Evolutionary conservation across 2,888 invertebrate species (phyloP).

Genomic region (Nymphalis c-album): DNA sequence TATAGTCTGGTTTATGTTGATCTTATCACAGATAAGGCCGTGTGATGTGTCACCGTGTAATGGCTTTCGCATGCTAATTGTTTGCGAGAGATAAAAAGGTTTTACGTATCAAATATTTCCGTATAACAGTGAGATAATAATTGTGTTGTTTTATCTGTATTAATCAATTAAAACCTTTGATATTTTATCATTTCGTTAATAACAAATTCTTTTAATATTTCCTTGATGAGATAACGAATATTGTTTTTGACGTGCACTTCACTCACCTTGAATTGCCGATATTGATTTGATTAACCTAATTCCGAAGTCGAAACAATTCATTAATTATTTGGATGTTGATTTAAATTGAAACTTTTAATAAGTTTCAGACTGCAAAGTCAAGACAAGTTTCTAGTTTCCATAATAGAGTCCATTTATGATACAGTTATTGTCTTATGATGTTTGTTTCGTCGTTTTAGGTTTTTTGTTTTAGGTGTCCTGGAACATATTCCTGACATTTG

Average conservation of each 20-base stretch:
- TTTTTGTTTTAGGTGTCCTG: too few relatives aligned
- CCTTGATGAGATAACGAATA: conserved; percentile 15
- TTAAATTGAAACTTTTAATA: too few relatives aligned
- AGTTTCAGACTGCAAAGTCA: too few relatives aligned
- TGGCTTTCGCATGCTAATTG: conserved; percentile 28
- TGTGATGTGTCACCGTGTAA: conserved; percentile 24
- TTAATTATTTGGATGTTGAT: too few relatives aligned
- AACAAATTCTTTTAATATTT: conserved; percentile 11
- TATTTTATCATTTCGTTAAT: conserved; percentile 14
- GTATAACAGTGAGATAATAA: background rate
- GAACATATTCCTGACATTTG: too few relatives aligned
- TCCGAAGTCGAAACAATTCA: too few relatives aligned
- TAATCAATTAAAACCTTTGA: conserved; percentile 19
- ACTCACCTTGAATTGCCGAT: too few relatives aligned
- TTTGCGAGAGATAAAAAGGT: conserved; percentile 25
- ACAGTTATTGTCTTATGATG: too few relatives aligned
- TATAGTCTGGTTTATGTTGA: conserved; percentile 18
- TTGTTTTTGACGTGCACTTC: conserved; percentile 1
- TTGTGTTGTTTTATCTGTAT: conserved; percentile 14
- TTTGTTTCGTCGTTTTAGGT: too few relatives aligned
- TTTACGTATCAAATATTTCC: conserved; percentile 22
- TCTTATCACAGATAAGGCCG: conserved; percentile 24
- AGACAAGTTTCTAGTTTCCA: too few relatives aligned
- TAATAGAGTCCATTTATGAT: too few relatives aligned
- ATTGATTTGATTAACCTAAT: too few relatives aligned